phyloP scores from a whole-genome alignment of 2,888 invertebrate genomes.

The Smittia aterrima region DNA sequence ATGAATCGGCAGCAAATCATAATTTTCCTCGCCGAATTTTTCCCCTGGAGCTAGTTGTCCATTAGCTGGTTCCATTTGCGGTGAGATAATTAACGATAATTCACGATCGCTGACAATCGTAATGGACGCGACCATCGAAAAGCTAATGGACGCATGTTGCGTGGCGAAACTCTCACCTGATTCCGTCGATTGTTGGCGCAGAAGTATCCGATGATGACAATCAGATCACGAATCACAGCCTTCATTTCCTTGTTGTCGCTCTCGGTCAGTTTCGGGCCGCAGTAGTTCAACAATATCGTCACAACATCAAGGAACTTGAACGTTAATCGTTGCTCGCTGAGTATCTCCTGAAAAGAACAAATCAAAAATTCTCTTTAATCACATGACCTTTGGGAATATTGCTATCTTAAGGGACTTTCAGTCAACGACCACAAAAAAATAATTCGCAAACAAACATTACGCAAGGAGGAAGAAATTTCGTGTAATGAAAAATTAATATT shows the following conservation, averaged over 20 bases:
- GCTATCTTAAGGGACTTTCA: conserved; percentile 10
- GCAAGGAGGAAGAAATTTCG: neutral
- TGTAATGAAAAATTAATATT: conserved; percentile 40
- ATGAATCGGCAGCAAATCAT: conserved; percentile 26
- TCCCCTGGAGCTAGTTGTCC: neutral
- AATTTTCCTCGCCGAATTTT: conserved; percentile 8
- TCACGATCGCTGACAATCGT: neutral
- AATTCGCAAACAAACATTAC: neutral
- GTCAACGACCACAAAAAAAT: neutral
- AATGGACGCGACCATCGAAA: neutral
- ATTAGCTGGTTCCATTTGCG: neutral
- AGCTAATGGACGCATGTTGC: neutral
- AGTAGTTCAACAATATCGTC: conserved; percentile 51
- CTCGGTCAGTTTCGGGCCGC: conserved; percentile 46
- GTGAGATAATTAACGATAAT: conserved; percentile 8
- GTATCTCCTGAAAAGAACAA: conserved; percentile 48
- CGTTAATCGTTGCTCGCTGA: conserved; percentile 50
- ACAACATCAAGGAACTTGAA: conserved; percentile 53
- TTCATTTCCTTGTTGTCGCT: conserved; percentile 50
- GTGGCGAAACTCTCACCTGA: conserved; percentile 46
- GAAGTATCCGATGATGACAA: conserved; percentile 53
- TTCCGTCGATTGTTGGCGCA: conserved; percentile 52
- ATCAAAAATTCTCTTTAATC: conserved; percentile 23
- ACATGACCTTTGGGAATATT: neutral
- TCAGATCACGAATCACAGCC: conserved; percentile 53